Percentiles rank a stretch among this genome's conserved stretches.
Conservation (phyloP, 53 echinoderm and acorn worm species). For the Patiria pectinifera region DNA sequence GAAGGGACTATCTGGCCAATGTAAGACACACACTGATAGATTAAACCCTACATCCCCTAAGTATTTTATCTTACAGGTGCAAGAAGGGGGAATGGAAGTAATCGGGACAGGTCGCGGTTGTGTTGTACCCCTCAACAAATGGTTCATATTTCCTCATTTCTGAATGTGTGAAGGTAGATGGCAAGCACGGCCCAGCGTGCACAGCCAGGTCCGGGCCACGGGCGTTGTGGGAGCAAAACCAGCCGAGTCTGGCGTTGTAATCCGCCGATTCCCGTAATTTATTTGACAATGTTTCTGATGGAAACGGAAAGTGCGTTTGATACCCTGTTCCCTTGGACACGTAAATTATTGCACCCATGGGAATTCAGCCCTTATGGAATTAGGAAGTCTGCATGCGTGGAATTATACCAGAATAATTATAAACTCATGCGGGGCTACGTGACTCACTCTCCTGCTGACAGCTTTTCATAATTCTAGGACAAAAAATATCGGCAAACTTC, state of each 20-base stretch:
- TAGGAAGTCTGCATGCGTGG: conserved; percentile 58
- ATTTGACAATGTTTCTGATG: conserved; percentile 64
- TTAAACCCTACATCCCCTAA: not conserved
- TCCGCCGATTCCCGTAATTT: conserved; percentile 54
- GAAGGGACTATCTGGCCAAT: conserved; percentile 22
- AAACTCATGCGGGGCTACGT: conserved; percentile 41
- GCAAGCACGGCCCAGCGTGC: not conserved
- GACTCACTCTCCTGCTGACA: conserved; percentile 43
- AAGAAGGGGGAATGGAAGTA: not conserved
- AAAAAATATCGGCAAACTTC: conserved; percentile 50
- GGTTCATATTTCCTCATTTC: conserved; percentile 50
- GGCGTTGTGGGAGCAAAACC: conserved; percentile 1
- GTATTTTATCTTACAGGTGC: conserved; percentile 9
- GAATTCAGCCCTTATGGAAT: conserved; percentile 50
- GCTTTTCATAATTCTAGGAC: conserved; percentile 58
- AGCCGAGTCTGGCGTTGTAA: conserved; percentile 44
- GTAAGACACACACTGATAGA: conserved; percentile 9
- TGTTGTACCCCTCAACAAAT: conserved; percentile 18
- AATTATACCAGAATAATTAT: conserved; percentile 61
- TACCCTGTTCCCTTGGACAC: conserved; percentile 42
- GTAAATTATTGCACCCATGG: conserved; percentile 62
- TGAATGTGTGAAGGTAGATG: conserved; percentile 57
- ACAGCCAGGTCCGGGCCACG: too few relatives aligned
- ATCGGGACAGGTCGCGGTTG: not conserved
- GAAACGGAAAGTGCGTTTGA: conserved; percentile 64